Conservation (phyloP, 2,113 vertebrate species). For the Spea multiplicata region DNA sequence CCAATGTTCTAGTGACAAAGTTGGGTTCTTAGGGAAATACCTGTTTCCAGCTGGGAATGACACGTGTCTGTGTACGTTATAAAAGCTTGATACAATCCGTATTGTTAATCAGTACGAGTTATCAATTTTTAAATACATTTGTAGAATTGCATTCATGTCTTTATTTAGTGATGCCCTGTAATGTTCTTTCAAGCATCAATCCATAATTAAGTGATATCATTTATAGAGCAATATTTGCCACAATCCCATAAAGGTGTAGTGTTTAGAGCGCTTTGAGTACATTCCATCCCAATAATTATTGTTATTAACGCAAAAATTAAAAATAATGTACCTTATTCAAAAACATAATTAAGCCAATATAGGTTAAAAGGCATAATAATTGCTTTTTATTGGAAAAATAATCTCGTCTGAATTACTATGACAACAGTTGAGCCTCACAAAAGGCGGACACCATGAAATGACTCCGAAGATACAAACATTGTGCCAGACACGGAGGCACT, state of each 20-base stretch:
- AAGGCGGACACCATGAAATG: background rate
- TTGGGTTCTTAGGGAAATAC: too few relatives aligned
- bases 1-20: too few relatives aligned
- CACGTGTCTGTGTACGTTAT: too few relatives aligned
- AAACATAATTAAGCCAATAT: background rate
- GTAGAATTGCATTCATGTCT: too few relatives aligned
- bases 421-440: background rate
- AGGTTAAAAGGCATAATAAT: background rate
- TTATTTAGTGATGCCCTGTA: too few relatives aligned
- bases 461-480: background rate
- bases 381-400: background rate
- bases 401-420: background rate
- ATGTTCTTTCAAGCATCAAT: background rate
- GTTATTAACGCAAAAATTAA: background rate
- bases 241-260: background rate
- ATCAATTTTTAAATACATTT: too few relatives aligned
- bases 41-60: too few relatives aligned
- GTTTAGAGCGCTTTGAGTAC: background rate
- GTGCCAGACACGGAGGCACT: background rate
- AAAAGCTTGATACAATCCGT: too few relatives aligned
- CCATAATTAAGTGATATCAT: background rate
- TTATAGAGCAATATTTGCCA: background rate
- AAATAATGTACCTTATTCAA: background rate
- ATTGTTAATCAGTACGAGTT: too few relatives aligned
- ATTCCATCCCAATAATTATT: background rate